Conservation (phyloP, 2,888 invertebrate genomes). For the Drosophila histrio region DNA sequence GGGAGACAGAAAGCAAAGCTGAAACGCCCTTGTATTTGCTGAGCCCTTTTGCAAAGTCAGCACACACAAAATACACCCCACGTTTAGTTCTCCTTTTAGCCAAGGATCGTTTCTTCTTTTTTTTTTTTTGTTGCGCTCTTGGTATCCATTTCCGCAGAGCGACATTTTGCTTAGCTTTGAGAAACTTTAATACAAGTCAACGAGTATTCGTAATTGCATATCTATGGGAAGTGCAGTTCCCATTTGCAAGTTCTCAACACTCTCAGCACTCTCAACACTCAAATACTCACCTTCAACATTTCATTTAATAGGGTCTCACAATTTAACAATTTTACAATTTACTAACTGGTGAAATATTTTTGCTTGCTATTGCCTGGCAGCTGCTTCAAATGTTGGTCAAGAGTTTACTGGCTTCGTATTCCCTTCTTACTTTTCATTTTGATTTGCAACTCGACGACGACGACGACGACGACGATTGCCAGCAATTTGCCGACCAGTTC, state of each 20-base stretch:
- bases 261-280: background rate
- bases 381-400: slow-evolving; percentile 60
- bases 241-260: background rate
- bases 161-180: slow-evolving; percentile 39
- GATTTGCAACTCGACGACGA: slow-evolving; percentile 31
- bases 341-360: slow-evolving; percentile 1
- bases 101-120: slow-evolving; percentile 16
- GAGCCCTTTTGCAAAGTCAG: slow-evolving; percentile 41
- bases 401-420: slow-evolving; percentile 32
- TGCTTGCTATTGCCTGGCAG: slow-evolving; percentile 8
- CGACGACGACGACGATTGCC: slow-evolving; percentile 16
- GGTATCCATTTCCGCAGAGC: slow-evolving; percentile 43
- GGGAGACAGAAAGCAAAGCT: background rate
- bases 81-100: slow-evolving; percentile 1
- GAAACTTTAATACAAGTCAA: slow-evolving; percentile 34
- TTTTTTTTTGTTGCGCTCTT: no score
- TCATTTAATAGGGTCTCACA: slow-evolving; percentile 18
- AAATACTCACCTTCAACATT: slow-evolving; percentile 30
- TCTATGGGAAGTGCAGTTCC: slow-evolving; percentile 24
- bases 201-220: slow-evolving; percentile 44
- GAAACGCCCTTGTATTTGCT: slow-evolving; percentile 20
- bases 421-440: slow-evolving; percentile 22
- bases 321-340: slow-evolving; percentile 9
- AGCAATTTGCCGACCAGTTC: slow-evolving; percentile 34
- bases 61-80: slow-evolving; percentile 1